phyloP scores from a whole-genome alignment of 2,113 vertebrate species.

The Grammatotria lemairii region DNA sequence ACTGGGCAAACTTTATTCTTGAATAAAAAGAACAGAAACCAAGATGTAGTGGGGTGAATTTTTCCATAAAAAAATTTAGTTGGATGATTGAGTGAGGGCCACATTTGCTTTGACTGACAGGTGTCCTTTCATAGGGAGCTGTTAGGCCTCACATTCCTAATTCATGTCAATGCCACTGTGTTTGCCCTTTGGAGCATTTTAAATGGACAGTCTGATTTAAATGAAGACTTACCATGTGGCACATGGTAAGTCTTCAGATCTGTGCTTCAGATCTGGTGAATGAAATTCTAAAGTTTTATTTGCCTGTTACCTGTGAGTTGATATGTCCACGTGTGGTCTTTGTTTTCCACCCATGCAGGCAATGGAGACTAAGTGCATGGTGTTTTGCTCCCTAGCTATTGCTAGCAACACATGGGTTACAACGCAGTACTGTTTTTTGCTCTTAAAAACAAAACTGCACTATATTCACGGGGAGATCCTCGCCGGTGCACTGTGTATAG shows the following conservation, averaged over 20 bases:
- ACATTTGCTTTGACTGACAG: not conserved
- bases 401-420: not conserved
- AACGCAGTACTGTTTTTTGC: not conserved
- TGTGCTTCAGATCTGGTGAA: not conserved
- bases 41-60: not conserved
- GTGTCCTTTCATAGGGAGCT: not conserved
- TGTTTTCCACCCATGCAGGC: not conserved
- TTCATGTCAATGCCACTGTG: not conserved
- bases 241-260: too few species aligned
- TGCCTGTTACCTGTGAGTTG: not conserved
- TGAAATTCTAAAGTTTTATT: not conserved
- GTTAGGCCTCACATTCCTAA: not conserved
- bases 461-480: not conserved
- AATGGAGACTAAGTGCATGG: not conserved
- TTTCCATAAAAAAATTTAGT: not conserved
- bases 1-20: not conserved
- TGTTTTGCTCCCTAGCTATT: not conserved
- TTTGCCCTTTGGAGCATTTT: not conserved
- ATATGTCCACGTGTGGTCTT: not conserved
- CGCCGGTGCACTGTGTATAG: rapidly evolving
- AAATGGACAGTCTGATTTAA: not conserved
- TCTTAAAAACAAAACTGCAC: not conserved
- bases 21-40: not conserved
- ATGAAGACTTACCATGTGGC: not conserved
- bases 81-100: not conserved